Base-by-base conservation (phyloP, 2,888 invertebrate genomes). In the Platycheirus rosarum region DNA sequence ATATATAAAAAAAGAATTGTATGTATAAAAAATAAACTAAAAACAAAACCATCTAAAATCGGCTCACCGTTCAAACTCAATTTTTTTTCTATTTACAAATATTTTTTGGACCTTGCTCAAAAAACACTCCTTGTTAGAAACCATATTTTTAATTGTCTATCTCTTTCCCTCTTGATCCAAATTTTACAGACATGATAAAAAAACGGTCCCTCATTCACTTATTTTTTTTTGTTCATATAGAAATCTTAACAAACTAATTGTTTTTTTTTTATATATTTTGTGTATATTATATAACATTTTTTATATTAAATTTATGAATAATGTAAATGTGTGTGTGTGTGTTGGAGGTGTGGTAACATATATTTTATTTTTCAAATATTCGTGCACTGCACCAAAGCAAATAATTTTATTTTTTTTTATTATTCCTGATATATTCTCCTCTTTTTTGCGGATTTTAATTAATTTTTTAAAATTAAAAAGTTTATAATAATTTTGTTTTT, bases 281-380 rank as follows among this genome's bases (percentile, higher is more conserved):
- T 65, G 48, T 71, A 75, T 62, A 62, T 26, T 74, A 49, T 70
- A 63, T 76, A 76, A 76, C 71, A 76, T 51, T 66, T 49, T 29
- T 49, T 44, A 42, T 11, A 49, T 55, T 63, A 26, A 40, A 57
- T 73, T 44, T 70, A 32, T 57, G 70, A 77, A 63, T 71, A 76
- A 40, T 69, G 23, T 60, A 46, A 62, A 40, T 68, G 44, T 40
- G 53, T 68, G 42, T 20, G 40, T 23, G 37, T 37, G 57, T 40
- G 11, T 42, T 42, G 63, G 48, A 48, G 63, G 48, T 63, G 48
- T 48, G 44, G 42, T 62, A 63, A 69, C 69, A 69, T 53, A 77
- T 44, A 57, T 65, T 57, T 29, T 40, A 14, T 2, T 42, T 26
- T 57, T 32, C 9, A 14, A 2, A 32, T 65, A 55, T 26, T 49